Evolutionary conservation across 2,797 vertebrate species (phyloP).

Genomic region (Rhinogobio ventralis): DNA sequence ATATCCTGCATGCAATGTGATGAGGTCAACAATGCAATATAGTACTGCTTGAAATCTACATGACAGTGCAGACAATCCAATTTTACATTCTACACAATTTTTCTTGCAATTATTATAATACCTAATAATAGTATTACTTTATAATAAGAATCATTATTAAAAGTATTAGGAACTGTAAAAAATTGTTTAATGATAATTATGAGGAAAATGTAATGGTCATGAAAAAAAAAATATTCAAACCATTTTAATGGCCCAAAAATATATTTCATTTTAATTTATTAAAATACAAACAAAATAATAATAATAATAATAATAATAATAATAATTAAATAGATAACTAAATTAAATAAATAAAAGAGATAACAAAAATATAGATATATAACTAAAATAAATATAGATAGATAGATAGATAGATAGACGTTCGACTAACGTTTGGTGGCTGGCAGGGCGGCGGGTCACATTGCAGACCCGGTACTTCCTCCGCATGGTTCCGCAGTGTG

Average conservation of each 20-base stretch:
- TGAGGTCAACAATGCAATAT: not conserved
- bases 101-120: not conserved
- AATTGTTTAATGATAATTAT: not conserved
- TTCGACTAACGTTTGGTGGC: conserved; percentile 97
- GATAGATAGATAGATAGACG: not conserved
- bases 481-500: conserved; percentile 99
- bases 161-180: not conserved
- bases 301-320: too few relatives aligned
- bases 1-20: not conserved
- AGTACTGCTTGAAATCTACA: not conserved
- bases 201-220: not conserved
- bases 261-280: too few relatives aligned
- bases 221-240: not conserved
- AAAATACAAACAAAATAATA: too few relatives aligned
- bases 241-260: too few relatives aligned
- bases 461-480: conserved; percentile 99
- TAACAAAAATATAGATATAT: too few relatives aligned
- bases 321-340: too few relatives aligned
- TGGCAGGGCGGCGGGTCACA: conserved; percentile 95
- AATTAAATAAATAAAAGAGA: too few relatives aligned
- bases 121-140: not conserved
- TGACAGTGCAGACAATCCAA: not conserved
- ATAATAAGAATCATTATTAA: not conserved
- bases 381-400: too few relatives aligned
- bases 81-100: not conserved